Evolutionary conservation across 1,140 invertebrate genomes (phyloP), one percentile per base, ranked within the genome.

Genomic region (Pygmarrhopalites habei): DNA sequence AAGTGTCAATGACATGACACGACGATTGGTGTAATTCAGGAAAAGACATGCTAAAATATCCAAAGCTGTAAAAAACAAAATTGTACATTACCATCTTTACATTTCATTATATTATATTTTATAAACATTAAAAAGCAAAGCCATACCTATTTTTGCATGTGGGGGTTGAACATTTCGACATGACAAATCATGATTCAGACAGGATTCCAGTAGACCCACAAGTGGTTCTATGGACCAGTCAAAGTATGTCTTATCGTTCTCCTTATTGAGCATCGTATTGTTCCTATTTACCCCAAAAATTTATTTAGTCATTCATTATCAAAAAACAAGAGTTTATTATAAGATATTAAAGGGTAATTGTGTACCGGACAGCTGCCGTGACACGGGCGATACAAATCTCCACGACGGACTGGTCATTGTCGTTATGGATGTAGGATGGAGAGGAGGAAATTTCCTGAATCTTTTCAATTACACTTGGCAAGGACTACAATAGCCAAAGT

Each of bases 1-100:
- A 61, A 95, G 79, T 17, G 90, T 88, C 29, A 89, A 76, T 74
- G 87, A 86, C 91, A 95, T 95, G 21, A 95, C 86, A 69, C 82
- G 82, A 73, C 86, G 85, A 73, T 93, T 93, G 72, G 83, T 85
- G 77, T 94, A 93, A 76, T 93, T 90, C 84, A 93, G 79, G 78
- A 96, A 95, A 75, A 96, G 86, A 78, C 90, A 93, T 55, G 90
- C 92, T 71, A 95, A 87, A 53, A 95, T 84, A 80, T 95, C 93
- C 15, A 15, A 35, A 7, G 32, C 32, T n/a, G n/a, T n/a, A n/a
- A n/a, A n/a, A n/a, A n/a, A n/a, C n/a, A n/a, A n/a, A n/a, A n/a
- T n/a, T n/a, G n/a, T n/a, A n/a, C n/a, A n/a, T n/a, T n/a, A n/a
- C n/a, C n/a, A n/a, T n/a, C n/a, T n/a, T n/a, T n/a, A n/a, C n/a